Conservation (phyloP, 2,113 vertebrate species). For the Carassius gibelio region DNA sequence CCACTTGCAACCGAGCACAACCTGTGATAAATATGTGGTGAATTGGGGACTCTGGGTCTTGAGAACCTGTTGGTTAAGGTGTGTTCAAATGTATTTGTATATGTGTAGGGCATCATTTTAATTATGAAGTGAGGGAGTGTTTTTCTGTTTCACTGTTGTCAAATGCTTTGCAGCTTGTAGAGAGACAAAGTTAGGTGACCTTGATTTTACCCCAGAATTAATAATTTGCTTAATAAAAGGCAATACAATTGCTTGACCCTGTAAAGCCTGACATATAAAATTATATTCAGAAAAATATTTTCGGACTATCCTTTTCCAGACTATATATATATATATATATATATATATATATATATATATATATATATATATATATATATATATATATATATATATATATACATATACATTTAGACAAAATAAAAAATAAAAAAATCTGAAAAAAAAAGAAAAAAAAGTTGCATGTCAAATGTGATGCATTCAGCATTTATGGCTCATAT, state of each 20-base stretch:
- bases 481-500: not conserved
- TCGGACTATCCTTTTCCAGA: too few relatives aligned
- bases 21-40: constrained; percentile 54
- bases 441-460: too few relatives aligned
- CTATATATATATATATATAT: too few relatives aligned
- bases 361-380: too few relatives aligned
- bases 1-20: constrained; percentile 30
- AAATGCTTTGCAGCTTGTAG: not conserved
- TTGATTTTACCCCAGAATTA: not conserved
- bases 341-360: too few relatives aligned
- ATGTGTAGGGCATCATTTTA: constrained; percentile 7
- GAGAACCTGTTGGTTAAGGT: constrained; percentile 38
- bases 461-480: not conserved
- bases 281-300: not conserved
- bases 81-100: constrained; percentile 11
- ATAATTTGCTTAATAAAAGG: not conserved
- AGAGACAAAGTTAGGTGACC: not conserved
- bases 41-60: constrained; percentile 42
- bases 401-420: too few relatives aligned
- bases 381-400: too few relatives aligned
- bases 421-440: too few relatives aligned
- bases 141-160: not conserved
- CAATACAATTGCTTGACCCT: not conserved
- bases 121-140: not conserved
- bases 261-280: not conserved